phyloP scores from a whole-genome alignment of 2,113 vertebrate genomes.

The Cromileptes altivelis region DNA sequence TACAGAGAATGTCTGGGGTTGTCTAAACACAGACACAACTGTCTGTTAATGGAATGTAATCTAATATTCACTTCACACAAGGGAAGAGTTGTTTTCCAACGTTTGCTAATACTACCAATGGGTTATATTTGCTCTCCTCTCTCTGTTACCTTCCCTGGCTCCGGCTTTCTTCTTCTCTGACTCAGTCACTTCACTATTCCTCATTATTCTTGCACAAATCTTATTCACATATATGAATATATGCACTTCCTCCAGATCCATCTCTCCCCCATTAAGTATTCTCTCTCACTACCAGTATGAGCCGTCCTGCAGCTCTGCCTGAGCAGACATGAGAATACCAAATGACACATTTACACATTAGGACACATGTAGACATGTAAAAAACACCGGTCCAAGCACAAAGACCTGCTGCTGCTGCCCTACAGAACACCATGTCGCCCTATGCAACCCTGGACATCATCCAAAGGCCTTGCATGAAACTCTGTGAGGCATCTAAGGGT shows the following conservation, averaged over 20 bases:
- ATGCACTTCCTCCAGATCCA: too few species aligned
- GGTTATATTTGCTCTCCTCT: neutral
- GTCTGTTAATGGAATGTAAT: conserved; percentile 16
- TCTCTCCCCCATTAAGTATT: neutral
- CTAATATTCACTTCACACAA: neutral
- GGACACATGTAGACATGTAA: neutral
- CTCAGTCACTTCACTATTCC: neutral
- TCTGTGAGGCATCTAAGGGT: conserved; percentile 30
- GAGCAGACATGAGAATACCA: neutral
- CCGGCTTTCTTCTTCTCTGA: neutral
- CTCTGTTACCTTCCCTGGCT: neutral
- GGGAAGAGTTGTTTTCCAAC: neutral
- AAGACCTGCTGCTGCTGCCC: neutral
- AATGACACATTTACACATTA: neutral
- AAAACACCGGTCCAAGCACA: neutral
- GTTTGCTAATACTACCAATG: neutral
- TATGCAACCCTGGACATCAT: neutral
- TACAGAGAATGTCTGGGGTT: conserved; percentile 11
- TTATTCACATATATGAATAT: neutral
- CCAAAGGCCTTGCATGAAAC: conserved; percentile 21
- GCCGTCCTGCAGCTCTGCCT: neutral
- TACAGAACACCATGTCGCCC: neutral
- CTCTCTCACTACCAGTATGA: neutral
- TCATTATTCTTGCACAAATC: neutral
- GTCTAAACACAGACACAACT: conserved; percentile 13